These are phyloP conservation scores for Piscicola geometra DNA, from an alignment of 2,888 invertebrate species.

Conservation along the genomic window DNA sequence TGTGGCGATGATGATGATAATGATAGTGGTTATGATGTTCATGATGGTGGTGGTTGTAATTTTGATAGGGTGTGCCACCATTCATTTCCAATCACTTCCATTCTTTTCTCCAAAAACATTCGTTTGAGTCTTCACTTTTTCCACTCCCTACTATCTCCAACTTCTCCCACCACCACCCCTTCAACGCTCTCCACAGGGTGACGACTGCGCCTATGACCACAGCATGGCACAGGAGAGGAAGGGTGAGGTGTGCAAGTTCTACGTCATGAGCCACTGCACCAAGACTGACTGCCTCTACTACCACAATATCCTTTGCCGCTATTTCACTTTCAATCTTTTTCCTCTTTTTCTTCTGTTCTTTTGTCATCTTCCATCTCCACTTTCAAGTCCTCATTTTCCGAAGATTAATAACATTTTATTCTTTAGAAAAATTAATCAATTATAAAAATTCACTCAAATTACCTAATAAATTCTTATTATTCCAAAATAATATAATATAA, in stretches of 20 bases:
- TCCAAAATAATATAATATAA: no score
- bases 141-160: neutral
- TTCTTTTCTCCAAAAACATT: neutral
- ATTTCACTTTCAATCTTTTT: neutral
- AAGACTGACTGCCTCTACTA: slow-evolving; percentile 33
- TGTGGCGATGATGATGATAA: no score
- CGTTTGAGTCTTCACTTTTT: neutral
- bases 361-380: neutral
- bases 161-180: neutral
- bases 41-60: no score
- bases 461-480: no score
- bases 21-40: no score
- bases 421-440: no score
- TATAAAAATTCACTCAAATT: no score
- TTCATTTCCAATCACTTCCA: neutral
- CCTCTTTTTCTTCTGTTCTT: neutral
- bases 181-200: slow-evolving; percentile 9
- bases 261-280: slow-evolving; percentile 29
- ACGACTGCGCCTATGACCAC: slow-evolving; percentile 32
- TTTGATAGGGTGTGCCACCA: neutral
- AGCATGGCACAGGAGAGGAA: slow-evolving; percentile 32
- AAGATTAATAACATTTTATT: no score
- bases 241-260: slow-evolving; percentile 36
- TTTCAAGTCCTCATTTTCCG: no score
- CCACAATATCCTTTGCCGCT: slow-evolving; percentile 22